phyloP scores from a whole-genome alignment of 2,797 vertebrate genomes.

The Margarornis squamiger region DNA sequence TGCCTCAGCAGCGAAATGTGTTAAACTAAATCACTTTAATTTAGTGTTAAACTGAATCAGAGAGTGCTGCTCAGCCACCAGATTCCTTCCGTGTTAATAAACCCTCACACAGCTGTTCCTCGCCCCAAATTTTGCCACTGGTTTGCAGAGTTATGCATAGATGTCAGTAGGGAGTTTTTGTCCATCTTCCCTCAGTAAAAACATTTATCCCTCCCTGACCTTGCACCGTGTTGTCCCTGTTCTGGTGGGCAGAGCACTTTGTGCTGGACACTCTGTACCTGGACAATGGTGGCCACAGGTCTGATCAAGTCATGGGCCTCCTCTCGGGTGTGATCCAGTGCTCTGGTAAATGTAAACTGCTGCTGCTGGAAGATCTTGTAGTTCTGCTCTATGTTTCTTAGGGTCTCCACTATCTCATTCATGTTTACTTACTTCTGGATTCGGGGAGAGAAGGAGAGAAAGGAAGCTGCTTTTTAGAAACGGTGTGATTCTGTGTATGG shows the following conservation, averaged over 20 bases:
- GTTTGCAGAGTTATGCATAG: neutral
- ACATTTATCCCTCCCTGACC: neutral
- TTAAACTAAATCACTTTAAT: neutral
- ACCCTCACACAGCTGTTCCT: neutral
- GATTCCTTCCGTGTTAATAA: neutral
- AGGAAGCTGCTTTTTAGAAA: neutral
- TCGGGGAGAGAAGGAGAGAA: neutral
- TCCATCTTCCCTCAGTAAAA: neutral
- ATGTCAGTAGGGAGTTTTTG: neutral
- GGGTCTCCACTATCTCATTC: conserved; percentile 72
- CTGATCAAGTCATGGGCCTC: conserved; percentile 71
- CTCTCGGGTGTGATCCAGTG: conserved; percentile 75
- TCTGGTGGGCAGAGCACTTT: fast-evolving
- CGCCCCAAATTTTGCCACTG: neutral
- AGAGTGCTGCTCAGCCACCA: neutral
- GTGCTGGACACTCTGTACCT: conserved; percentile 61
- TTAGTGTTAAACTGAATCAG: neutral
- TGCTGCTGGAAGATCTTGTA: conserved; percentile 81
- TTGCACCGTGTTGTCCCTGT: fast-evolving
- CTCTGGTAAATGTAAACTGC: conserved; percentile 79
- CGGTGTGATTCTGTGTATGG: fast-evolving
- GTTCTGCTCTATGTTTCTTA: conserved; percentile 70
- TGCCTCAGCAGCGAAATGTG: neutral
- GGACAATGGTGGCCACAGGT: conserved; percentile 74
- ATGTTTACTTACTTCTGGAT: conserved; percentile 48